Evolutionary conservation across 2,113 vertebrate species (phyloP).

Genomic region (Oryzias celebensis): DNA sequence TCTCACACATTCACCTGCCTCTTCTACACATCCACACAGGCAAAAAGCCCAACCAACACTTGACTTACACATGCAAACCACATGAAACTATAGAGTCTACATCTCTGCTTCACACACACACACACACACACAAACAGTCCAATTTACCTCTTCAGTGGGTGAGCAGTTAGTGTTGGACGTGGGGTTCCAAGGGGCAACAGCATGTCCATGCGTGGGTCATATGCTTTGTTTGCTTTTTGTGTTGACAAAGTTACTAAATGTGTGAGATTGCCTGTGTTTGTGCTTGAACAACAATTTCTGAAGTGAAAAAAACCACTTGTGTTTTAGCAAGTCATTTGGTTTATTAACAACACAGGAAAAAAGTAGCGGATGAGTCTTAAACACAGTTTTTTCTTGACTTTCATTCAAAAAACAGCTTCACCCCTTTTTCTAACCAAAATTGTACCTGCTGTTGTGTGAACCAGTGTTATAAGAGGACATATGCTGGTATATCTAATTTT

Average conservation of each 20-base stretch:
- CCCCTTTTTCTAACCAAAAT: too few species aligned
- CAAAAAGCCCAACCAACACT: slow-evolving; percentile 8
- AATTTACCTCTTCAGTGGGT: slow-evolving; percentile 29
- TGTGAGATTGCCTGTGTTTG: slow-evolving; percentile 15
- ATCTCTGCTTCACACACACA: slow-evolving; percentile 9
- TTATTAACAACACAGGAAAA: too few species aligned
- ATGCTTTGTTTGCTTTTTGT: background rate
- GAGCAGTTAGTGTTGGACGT: slow-evolving; percentile 42
- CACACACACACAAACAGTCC: slow-evolving; percentile 22
- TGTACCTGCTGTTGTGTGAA: too few species aligned
- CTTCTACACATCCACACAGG: slow-evolving; percentile 14
- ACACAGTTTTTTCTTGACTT: too few species aligned
- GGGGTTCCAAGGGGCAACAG: slow-evolving; percentile 15
- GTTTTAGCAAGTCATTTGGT: too few species aligned
- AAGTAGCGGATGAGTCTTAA: too few species aligned
- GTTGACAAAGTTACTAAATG: slow-evolving; percentile 3
- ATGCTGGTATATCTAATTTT: too few species aligned
- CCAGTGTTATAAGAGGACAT: too few species aligned
- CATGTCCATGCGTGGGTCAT: slow-evolving; percentile 12
- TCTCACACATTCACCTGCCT: slow-evolving; percentile 41
- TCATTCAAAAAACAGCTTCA: too few species aligned
- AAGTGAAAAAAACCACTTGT: too few species aligned
- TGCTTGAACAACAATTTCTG: background rate
- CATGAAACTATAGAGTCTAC: slow-evolving; percentile 21
- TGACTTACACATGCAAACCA: slow-evolving; percentile 4